These are phyloP conservation scores for Chloroceryle aenea DNA, from an alignment of 2,113 vertebrate species.

Conservation along the genomic window DNA sequence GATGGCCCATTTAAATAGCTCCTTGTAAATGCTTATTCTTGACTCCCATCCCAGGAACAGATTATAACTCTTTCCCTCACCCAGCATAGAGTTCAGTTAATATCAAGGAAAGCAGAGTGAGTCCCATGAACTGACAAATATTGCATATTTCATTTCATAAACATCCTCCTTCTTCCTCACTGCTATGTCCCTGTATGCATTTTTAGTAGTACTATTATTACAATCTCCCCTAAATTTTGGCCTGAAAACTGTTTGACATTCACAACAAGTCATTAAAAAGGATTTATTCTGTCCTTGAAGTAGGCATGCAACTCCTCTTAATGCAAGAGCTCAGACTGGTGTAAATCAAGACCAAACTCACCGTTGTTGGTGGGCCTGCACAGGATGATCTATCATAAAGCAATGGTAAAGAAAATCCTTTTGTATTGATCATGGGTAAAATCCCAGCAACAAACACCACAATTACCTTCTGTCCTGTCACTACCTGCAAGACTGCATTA, in stretches of 20 bases:
- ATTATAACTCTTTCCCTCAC: background rate
- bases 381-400: background rate
- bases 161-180: background rate
- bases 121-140: background rate
- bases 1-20: background rate
- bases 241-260: constrained; percentile 10
- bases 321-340: background rate
- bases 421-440: background rate
- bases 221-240: background rate
- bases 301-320: background rate
- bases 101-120: background rate
- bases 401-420: background rate
- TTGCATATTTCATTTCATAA: background rate
- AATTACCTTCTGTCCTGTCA: background rate
- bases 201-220: background rate
- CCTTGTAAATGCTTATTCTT: background rate
- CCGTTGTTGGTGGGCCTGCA: background rate
- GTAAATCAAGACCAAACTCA: constrained; percentile 42
- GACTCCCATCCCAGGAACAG: background rate
- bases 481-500: background rate
- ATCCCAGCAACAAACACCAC: background rate
- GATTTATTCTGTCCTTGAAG: constrained; percentile 31
- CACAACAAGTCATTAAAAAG: constrained; percentile 19
- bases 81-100: background rate
- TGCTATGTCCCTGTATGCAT: background rate